phyloP scores from a whole-genome alignment of 2,113 vertebrate genomes.

The Clinocottus analis region DNA sequence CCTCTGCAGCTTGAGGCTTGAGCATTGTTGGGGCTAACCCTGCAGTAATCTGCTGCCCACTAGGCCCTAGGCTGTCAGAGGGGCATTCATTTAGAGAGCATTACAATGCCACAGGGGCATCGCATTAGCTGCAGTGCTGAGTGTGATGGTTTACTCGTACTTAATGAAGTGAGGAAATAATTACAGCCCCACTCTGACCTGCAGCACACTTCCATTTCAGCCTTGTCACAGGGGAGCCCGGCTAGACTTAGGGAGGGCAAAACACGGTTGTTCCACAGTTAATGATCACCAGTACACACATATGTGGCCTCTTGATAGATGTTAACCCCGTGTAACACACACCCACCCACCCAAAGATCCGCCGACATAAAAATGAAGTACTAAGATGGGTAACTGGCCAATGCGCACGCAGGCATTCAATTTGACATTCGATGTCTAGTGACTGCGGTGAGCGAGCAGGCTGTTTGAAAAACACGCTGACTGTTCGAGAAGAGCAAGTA shows the following conservation, averaged over 20 bases:
- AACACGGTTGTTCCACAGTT: conserved; percentile 68
- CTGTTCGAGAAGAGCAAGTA: conserved; percentile 24
- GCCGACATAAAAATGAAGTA: conserved; percentile 57
- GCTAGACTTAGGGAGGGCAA: conserved; percentile 64
- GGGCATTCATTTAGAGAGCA: conserved; percentile 82
- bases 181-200: conserved; percentile 84
- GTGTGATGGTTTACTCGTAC: conserved; percentile 83
- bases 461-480: conserved; percentile 37
- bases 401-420: conserved; percentile 48
- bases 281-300: conserved; percentile 74
- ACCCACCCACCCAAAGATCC: conserved; percentile 52
- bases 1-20: conserved; percentile 60
- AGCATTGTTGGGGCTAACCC: conserved; percentile 75
- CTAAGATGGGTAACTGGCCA: conserved; percentile 55
- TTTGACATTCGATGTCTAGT: conserved; percentile 46
- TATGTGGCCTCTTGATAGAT: conserved; percentile 66
- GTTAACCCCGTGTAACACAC: conserved; percentile 73
- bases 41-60: conserved; percentile 79
- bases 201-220: conserved; percentile 80
- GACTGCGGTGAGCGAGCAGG: conserved; percentile 35
- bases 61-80: conserved; percentile 77
- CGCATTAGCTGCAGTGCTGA: conserved; percentile 82
- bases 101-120: conserved; percentile 83
- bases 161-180: conserved; percentile 88
- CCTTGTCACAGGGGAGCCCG: conserved; percentile 69